Evolutionary conservation across 2,113 vertebrate species (phyloP).

Genomic region (Corydoras sp.): DNA sequence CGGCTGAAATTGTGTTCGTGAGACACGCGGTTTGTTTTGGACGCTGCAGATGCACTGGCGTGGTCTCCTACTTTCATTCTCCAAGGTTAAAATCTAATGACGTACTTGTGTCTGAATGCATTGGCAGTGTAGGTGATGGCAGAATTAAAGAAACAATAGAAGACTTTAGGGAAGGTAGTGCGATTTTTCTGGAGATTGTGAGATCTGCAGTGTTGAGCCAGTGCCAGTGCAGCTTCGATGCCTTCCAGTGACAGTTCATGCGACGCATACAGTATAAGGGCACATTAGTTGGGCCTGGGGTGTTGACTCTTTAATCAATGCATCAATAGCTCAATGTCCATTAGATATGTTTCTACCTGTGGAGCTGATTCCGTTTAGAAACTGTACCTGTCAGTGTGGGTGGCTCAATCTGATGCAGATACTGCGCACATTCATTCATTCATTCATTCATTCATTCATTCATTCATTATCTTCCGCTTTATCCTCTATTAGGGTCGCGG

Average conservation of each 20-base stretch:
- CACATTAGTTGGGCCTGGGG: too few relatives aligned
- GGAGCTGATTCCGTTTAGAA: neutral
- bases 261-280: neutral
- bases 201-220: conserved; percentile 33
- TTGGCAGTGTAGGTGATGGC: neutral
- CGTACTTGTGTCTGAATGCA: neutral
- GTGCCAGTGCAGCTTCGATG: conserved; percentile 15
- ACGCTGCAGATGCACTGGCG: neutral
- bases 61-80: neutral
- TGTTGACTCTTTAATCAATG: neutral
- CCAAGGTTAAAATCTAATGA: neutral
- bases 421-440: too few relatives aligned
- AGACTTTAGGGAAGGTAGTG: neutral
- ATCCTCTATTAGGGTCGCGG: too few relatives aligned
- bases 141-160: neutral
- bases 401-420: too few relatives aligned
- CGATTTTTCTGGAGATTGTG: neutral
- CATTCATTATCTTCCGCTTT: too few relatives aligned
- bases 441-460: too few relatives aligned
- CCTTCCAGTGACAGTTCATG: neutral
- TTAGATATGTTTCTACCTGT: too few relatives aligned
- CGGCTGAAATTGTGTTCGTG: neutral
- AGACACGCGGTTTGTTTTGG: neutral
- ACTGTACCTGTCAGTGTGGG: neutral
- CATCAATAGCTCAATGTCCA: neutral